Evolutionary conservation across 2,888 invertebrate genomes (phyloP), one percentile per base, ranked within the genome.

Genomic region (Sarcophaga carnaria): DNA sequence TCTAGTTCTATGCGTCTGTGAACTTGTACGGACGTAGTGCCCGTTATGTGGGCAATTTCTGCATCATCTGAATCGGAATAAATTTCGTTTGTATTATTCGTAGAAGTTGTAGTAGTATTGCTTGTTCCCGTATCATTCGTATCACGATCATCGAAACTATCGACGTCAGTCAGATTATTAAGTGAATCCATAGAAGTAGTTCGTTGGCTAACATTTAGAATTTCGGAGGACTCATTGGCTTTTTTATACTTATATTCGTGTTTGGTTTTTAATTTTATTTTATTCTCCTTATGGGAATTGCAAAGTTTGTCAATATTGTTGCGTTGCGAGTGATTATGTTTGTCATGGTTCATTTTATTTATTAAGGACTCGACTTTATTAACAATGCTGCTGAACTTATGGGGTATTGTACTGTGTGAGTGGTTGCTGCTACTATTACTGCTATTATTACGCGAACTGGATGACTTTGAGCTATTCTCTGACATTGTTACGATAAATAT

Each of bases 51-150:
- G 2, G 95, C 94, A 64, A 95, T 95, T 91, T 96, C 96, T n/a
- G 95, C 95, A 83, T 96, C 96, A 78, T 96, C 96, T 1, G 96
- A 96, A 90, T 95, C 95, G 4, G 95, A 95, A 91, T 96, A 90
- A 72, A 91, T 85, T 66, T 91, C 88, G 70, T 90, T 81, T 70
- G 95, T 95, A 88, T 95, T 94, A 37, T 80, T 82, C 11, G 25
- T 79, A 27, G 47, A 78, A 17, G 59, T 85, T 63, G 79, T 62
- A 22, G 45, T 49, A 3, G 83, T 71, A 14, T 72, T 77, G 20
- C 11, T 64, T 10, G 82, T 71, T 64, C 60, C 22, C 47, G 95
- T 45, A 94, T 95, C 90, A 95, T 95, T 70, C 6, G 45, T 67
- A 10, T 70, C 77, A 17, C 75, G 79, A 49, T 85, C 85, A 17